phyloP scores from a whole-genome alignment of 2,888 invertebrate genomes.

The Physocephala rufipes region DNA sequence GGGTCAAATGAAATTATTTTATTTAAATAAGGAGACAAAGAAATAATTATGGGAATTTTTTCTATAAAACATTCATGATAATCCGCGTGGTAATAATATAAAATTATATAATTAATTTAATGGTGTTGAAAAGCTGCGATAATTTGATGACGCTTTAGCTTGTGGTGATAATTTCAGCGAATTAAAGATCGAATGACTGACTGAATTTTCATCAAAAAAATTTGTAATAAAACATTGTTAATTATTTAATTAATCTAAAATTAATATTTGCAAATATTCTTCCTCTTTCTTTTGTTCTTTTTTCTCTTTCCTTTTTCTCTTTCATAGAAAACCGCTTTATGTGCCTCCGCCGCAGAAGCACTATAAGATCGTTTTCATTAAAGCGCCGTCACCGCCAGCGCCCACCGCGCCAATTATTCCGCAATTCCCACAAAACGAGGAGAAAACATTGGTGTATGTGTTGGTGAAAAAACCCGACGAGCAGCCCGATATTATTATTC shows the following conservation, averaged over 20 bases:
- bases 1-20: background rate
- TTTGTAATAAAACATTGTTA: constrained; percentile 42
- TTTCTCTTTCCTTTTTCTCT: constrained; percentile 37
- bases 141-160: background rate
- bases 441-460: constrained; percentile 79
- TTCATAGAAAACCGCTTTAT: constrained; percentile 67
- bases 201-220: too few relatives aligned
- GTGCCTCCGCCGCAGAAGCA: constrained; percentile 77
- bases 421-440: constrained; percentile 75
- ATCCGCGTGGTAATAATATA: too few relatives aligned
- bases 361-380: constrained; percentile 83
- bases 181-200: too few relatives aligned
- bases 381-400: constrained; percentile 74
- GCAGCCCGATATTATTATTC: constrained; percentile 74
- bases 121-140: too few relatives aligned
- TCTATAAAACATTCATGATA: background rate
- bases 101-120: too few relatives aligned
- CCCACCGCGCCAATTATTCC: constrained; percentile 72
- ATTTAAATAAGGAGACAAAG: background rate
- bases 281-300: too few relatives aligned
- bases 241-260: background rate
- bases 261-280: too few relatives aligned
- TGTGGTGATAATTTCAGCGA: background rate
- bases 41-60: constrained; percentile 12
- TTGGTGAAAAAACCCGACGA: constrained; percentile 80